Evolutionary conservation across 2,888 invertebrate genomes (phyloP), one percentile per base, ranked within the genome.

Genomic region (Cosmopolites sordidus): DNA sequence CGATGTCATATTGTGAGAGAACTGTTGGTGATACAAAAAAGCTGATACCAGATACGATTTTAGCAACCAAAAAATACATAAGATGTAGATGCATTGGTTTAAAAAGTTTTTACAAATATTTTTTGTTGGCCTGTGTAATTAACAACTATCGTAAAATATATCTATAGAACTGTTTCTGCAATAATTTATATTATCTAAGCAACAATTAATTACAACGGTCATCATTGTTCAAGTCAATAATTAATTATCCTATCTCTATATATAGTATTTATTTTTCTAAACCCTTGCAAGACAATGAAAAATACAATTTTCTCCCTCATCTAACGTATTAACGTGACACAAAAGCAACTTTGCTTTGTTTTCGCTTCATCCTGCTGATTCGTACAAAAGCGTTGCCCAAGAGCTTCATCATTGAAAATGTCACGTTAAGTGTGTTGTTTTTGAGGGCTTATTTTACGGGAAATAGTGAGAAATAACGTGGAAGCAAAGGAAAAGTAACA

Each of bases 301-400:
- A 60, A 60, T 58, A 56, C 58, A 61, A 60, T 58, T 60, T 59
- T 58, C 47, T 44, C 56, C 46, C 50, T 55, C 57, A 58, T 61
- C 59, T 57, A 53, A 38, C 54, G 48, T 51, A 58, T 59, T 58
- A 58, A 52, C 49, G 41, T 44, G 45, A 43, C 45, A 59, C 57
- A 59, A 59, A 59, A 59, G 59, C 59, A 49, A 50, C 45, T 52
- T 46, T 51, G 48, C 51, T 56, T 54, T 56, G 59, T 48, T 56
- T 54, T 51, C 44, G 46, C 41, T 48, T 50, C 50, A 47, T 54
- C 52, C 51, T 41, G 38, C 27, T 43, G 51, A 50, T 40, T 51
- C 17, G 16, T 15, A 55, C 55, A 51, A 51, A 51, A 45, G 48
- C 30, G 49, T 41, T 47, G 47, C 54, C 54, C 54, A 40, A 46